phyloP scores from a whole-genome alignment of 2,113 vertebrate genomes.

The Odontophorus gujanensis region DNA sequence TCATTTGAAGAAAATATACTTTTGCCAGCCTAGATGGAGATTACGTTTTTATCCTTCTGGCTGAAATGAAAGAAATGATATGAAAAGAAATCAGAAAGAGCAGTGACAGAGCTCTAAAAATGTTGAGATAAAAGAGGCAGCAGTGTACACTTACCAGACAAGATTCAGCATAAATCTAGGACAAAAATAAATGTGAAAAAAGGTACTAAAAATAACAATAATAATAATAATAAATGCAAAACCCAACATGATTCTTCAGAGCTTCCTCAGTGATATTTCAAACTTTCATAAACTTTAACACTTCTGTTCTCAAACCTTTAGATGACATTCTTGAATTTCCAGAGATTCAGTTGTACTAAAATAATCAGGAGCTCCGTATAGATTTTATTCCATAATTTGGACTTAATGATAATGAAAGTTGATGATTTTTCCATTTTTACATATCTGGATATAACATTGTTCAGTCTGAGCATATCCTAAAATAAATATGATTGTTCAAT shows the following conservation, averaged over 20 bases:
- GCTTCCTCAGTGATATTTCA: not conserved
- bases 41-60: constrained; percentile 11
- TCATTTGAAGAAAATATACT: not conserved
- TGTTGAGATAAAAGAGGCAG: not conserved
- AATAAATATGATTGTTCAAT: not conserved
- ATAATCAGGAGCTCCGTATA: not conserved
- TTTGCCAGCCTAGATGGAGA: constrained; percentile 12
- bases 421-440: not conserved
- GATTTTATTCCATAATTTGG: not conserved
- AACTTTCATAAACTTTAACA: not conserved
- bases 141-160: not conserved
- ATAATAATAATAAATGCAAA: not conserved
- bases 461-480: not conserved
- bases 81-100: constrained; percentile 19
- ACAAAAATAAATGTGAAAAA: not conserved
- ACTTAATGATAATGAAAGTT: not conserved
- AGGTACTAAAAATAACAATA: not conserved
- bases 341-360: not conserved
- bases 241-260: accelerated
- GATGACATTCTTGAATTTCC: not conserved
- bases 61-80: constrained; percentile 16
- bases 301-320: not conserved
- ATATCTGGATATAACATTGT: not conserved
- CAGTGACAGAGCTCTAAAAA: constrained; percentile 2
- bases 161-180: not conserved